Evolutionary conservation across 2,888 invertebrate genomes (phyloP).

Genomic region (Xestia ashworthii): DNA sequence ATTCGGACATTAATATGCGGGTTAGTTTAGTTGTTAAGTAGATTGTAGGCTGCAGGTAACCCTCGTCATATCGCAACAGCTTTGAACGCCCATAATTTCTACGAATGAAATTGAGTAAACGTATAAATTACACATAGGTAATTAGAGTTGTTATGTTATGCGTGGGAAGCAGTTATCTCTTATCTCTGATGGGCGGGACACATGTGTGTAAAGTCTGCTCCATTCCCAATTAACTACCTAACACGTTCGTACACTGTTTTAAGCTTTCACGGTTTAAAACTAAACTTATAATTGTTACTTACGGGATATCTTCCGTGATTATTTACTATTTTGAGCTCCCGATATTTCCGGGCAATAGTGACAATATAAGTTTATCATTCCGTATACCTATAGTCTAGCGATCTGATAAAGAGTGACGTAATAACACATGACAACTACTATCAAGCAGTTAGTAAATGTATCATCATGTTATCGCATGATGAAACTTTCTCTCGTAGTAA

Average conservation of each 20-base stretch:
- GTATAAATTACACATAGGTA: too few relatives aligned
- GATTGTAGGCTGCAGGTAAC: slow-evolving; percentile 23
- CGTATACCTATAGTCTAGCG: slow-evolving; percentile 24
- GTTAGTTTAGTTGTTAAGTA: slow-evolving; percentile 15
- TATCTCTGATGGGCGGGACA: slow-evolving; percentile 31
- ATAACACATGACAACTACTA: slow-evolving; percentile 25
- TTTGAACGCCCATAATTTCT: slow-evolving; percentile 17
- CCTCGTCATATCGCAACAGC: neutral
- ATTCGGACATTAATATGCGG: slow-evolving; percentile 38
- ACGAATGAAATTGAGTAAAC: slow-evolving; percentile 19
- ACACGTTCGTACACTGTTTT: too few relatives aligned
- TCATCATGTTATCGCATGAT: slow-evolving; percentile 59
- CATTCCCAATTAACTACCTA: slow-evolving; percentile 21
- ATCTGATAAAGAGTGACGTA: slow-evolving; percentile 54
- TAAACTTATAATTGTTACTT: too few relatives aligned
- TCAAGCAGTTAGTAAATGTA: slow-evolving; percentile 34
- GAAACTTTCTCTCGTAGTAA: slow-evolving; percentile 60
- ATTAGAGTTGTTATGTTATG: slow-evolving; percentile 11
- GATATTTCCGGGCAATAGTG: too few relatives aligned
- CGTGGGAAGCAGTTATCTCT: slow-evolving; percentile 26
- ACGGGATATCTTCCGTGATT: too few relatives aligned
- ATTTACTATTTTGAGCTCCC: too few relatives aligned
- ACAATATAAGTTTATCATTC: slow-evolving; percentile 46
- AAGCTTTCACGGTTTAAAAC: too few relatives aligned
- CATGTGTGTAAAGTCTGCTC: slow-evolving; percentile 22